A percentile compares a stretch with the other conserved stretches of the same genome.
Evolutionary conservation across 2,888 invertebrate genomes (phyloP).

Genomic region (Eilema depressum): DNA sequence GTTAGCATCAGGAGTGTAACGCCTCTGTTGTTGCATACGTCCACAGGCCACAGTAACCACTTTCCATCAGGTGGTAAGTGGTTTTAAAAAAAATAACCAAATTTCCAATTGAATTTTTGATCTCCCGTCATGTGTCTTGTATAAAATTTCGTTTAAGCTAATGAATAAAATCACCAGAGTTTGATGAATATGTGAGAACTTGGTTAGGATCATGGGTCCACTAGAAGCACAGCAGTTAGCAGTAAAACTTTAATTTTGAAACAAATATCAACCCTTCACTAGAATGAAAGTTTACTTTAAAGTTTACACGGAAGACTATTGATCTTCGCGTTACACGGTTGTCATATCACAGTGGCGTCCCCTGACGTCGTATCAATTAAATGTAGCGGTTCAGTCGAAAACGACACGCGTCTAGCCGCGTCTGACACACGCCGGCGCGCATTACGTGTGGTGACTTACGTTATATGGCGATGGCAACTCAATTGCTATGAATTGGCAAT

Average conservation of each 20-base stretch:
- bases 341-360: constrained; percentile 32
- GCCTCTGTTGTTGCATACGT: too few relatives aligned
- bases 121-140: too few relatives aligned
- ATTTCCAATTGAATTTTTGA: too few relatives aligned
- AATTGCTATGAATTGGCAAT: not conserved
- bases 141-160: too few relatives aligned
- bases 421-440: constrained; percentile 41
- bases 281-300: not conserved
- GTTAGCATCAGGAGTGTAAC: too few relatives aligned
- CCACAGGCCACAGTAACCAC: too few relatives aligned
- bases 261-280: not conserved
- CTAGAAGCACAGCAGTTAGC: not conserved
- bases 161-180: too few relatives aligned
- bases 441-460: constrained; percentile 34
- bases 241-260: not conserved
- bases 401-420: constrained; percentile 49
- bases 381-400: constrained; percentile 49
- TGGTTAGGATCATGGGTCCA: not conserved
- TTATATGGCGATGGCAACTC: constrained; percentile 4
- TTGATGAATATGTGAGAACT: not conserved
- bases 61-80: too few relatives aligned
- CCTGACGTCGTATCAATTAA: constrained; percentile 52
- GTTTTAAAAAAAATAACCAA: too few relatives aligned
- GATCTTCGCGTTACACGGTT: constrained; percentile 20
- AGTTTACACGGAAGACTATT: constrained; percentile 10